Conservation (phyloP, 2,888 invertebrate genomes). For the Barypeithes pellucidus region DNA sequence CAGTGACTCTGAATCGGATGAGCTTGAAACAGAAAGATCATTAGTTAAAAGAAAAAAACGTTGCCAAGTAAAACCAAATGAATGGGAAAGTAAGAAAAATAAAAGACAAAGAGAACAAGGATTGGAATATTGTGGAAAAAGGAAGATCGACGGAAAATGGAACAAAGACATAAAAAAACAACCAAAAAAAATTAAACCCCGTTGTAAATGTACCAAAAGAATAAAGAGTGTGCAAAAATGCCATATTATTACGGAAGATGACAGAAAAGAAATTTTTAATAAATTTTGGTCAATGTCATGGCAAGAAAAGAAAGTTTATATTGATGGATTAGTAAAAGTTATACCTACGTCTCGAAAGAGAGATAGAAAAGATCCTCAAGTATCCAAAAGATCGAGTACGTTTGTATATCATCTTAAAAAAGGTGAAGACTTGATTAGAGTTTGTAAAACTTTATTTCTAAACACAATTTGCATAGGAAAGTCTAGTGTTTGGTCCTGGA, state of each 20-base stretch:
- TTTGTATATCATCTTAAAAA: neutral
- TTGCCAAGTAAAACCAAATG: conserved; percentile 23
- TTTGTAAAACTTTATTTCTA: conserved; percentile 15
- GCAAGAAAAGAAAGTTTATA: neutral
- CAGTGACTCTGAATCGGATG: too few species aligned
- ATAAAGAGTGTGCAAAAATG: conserved; percentile 11
- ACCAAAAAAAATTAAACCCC: conserved; percentile 30
- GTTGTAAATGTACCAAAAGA: neutral
- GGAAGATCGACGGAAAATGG: conserved; percentile 26
- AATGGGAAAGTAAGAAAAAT: conserved; percentile 29
- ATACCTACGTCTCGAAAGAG: neutral
- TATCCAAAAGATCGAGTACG: conserved; percentile 7
- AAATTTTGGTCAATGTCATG: neutral
- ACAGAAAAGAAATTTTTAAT: neutral
- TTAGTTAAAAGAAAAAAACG: conserved; percentile 24
- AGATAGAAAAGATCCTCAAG: conserved; percentile 1
- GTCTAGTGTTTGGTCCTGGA: neutral
- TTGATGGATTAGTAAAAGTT: neutral
- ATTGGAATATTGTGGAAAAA: conserved; percentile 35
- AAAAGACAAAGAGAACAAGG: conserved; percentile 16
- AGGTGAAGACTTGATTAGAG: neutral
- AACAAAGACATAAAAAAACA: conserved; percentile 17
- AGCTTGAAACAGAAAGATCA: conserved; percentile 20
- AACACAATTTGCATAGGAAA: neutral
- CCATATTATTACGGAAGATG: neutral